Evolutionary conservation across 1,140 invertebrate genomes (phyloP), one percentile per base, ranked within the genome.

Genomic region (Trichoplusia ni): DNA sequence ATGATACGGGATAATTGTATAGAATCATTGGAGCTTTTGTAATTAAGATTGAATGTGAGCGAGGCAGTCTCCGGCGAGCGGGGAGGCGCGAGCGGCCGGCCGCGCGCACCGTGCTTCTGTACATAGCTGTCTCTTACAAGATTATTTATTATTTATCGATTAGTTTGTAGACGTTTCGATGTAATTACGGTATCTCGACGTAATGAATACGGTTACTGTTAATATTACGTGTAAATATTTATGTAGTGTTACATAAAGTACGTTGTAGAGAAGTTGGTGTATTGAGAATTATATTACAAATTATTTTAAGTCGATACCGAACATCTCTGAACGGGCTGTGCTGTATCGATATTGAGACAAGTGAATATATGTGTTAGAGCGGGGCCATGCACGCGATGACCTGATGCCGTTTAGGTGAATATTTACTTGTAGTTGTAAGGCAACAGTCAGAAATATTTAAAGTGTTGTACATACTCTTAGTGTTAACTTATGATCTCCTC

Each of bases 81-180:
- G 60, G 67, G 58, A 54, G 35, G 7, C 62, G 44, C 33, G 59
- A 60, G 46, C 63, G 59, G 73, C 64, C 67, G 77, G 71, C 64
- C 54, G 70, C 69, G 76, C 78, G 82, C 79, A 69, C 65, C 67
- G 67, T 79, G 87, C 87, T 90, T 90, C 69, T 90, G 87, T 90
- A 90, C 58, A 88, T 88, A 88, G 79, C 82, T 86, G 71, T 84
- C 75, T 82, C 73, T 71, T 67, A 75, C 75, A 76, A 85, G 81
- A 84, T 77, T 89, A 90, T 90, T 89, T 88, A 89, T 89, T 89
- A 84, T 84, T 86, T 90, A 86, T 88, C 75, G 49, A 75, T 79
- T 85, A 85, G 81, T 74, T 81, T 61, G 25, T 87, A 86, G 76
- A 68, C 60, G 65, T 81, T 84, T 56, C 67, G 69, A 72, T 62